Percentiles rank a stretch among this genome's conserved stretches.
These are phyloP conservation scores for Papilio glaucus DNA, from an alignment of 1,140 invertebrate genomes.

Conservation along the genomic window DNA sequence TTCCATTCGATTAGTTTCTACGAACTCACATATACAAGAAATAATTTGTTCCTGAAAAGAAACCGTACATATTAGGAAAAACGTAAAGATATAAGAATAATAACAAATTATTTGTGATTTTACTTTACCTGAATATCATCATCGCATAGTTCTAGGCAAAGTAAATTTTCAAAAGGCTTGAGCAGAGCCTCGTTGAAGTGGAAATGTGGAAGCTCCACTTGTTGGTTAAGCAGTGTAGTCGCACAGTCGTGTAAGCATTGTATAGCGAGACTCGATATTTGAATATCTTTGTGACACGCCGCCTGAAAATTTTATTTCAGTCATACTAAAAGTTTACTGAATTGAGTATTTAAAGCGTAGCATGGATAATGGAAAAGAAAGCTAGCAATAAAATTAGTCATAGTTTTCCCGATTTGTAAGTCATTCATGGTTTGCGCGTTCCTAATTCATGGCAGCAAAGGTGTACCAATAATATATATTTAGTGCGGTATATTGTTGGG, in stretches of 20 bases:
- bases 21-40: constrained; percentile 96
- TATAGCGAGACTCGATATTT: constrained; percentile 96
- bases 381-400: too few relatives aligned
- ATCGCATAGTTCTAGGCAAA: constrained; percentile 96
- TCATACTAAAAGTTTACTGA: not conserved
- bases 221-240: constrained; percentile 93
- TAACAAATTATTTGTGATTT: not conserved
- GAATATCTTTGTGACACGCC: constrained; percentile 94
- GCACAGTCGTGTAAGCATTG: constrained; percentile 96
- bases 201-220: constrained; percentile 95
- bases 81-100: not conserved
- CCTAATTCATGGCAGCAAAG: too few relatives aligned
- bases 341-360: not conserved
- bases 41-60: constrained; percentile 92
- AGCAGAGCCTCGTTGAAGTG: constrained; percentile 97
- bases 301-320: constrained; percentile 83
- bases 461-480: not conserved
- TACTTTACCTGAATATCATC: constrained; percentile 91
- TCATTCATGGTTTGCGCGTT: too few relatives aligned
- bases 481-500: too few relatives aligned
- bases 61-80: constrained; percentile 3
- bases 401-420: too few relatives aligned
- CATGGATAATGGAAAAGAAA: not conserved
- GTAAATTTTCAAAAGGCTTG: constrained; percentile 97
- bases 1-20: constrained; percentile 95